A percentile compares a stretch with the other conserved stretches of the same genome.
These are phyloP conservation scores for Nomada hirtipes DNA, from an alignment of 2,888 invertebrate genomes.

Conservation along the genomic window DNA sequence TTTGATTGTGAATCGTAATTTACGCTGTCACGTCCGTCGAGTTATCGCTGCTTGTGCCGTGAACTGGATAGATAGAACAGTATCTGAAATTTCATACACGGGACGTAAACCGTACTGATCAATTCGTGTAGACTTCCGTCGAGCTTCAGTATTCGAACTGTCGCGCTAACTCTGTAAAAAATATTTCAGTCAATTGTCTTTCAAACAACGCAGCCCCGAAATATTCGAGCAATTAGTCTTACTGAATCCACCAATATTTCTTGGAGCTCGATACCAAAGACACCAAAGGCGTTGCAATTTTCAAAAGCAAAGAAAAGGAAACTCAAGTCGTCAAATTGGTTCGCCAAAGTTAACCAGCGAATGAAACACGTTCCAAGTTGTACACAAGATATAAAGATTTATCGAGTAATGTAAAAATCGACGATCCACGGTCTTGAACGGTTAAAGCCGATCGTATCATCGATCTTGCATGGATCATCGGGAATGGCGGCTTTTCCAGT, in stretches of 20 bases:
- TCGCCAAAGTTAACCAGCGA: too few relatives aligned
- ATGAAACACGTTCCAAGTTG: too few relatives aligned
- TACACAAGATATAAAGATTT: too few relatives aligned
- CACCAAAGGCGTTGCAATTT: too few relatives aligned
- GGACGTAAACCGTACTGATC: neutral
- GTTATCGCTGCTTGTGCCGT: neutral
- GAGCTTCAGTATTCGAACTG: neutral
- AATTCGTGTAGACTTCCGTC: conserved; percentile 25
- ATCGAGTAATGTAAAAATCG: neutral
- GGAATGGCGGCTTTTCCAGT: conserved; percentile 21
- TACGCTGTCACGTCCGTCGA: too few relatives aligned
- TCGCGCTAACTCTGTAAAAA: neutral
- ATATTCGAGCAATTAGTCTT: too few relatives aligned
- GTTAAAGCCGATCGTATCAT: neutral
- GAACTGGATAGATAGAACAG: conserved; percentile 16
- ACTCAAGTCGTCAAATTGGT: too few relatives aligned
- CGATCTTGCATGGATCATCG: conserved; percentile 25
- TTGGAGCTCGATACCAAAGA: too few relatives aligned
- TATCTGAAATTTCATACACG: conserved; percentile 18
- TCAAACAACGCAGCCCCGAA: too few relatives aligned
- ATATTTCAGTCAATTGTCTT: neutral
- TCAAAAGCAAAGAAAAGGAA: too few relatives aligned
- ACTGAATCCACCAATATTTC: too few relatives aligned
- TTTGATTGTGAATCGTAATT: neutral
- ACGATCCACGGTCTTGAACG: neutral